phyloP scores from a whole-genome alignment of 35 echinoderm and acorn worm genomes.

The Holothuria glaberrima region DNA sequence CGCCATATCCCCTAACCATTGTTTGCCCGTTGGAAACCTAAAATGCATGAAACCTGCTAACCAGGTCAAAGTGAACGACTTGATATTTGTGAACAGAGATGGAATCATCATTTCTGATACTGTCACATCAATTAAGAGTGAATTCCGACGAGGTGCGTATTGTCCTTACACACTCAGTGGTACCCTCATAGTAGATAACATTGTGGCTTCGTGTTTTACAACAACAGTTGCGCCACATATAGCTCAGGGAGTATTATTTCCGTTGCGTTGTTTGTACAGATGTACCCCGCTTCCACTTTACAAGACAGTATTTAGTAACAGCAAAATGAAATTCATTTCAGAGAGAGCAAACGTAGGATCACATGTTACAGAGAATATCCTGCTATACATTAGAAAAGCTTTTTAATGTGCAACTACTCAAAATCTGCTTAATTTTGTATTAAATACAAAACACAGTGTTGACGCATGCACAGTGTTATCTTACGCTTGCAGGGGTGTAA shows the following conservation, averaged over 20 bases:
- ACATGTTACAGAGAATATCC: neutral
- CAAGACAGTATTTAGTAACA: neutral
- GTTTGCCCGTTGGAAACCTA: neutral
- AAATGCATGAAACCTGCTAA: neutral
- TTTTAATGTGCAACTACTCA: too few relatives aligned
- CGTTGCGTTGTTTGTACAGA: neutral
- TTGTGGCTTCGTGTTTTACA: neutral
- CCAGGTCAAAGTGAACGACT: neutral
- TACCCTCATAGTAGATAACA: neutral
- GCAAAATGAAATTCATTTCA: neutral
- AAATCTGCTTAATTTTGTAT: too few relatives aligned
- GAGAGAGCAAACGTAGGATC: neutral
- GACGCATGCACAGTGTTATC: too few relatives aligned
- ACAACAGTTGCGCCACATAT: neutral
- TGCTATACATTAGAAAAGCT: too few relatives aligned
- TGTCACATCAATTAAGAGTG: neutral
- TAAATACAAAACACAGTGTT: too few relatives aligned
- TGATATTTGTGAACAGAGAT: neutral
- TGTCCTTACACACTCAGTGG: slow-evolving; percentile 22
- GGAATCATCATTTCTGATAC: neutral
- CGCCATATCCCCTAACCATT: neutral
- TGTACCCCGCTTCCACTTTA: neutral
- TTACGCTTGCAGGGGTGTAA: too few relatives aligned
- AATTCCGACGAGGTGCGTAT: neutral
- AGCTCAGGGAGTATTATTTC: neutral